A percentile compares a stretch with the other conserved stretches of the same genome.
Conservation (phyloP, 2,113 vertebrate genomes). For the Delphinus delphis region DNA sequence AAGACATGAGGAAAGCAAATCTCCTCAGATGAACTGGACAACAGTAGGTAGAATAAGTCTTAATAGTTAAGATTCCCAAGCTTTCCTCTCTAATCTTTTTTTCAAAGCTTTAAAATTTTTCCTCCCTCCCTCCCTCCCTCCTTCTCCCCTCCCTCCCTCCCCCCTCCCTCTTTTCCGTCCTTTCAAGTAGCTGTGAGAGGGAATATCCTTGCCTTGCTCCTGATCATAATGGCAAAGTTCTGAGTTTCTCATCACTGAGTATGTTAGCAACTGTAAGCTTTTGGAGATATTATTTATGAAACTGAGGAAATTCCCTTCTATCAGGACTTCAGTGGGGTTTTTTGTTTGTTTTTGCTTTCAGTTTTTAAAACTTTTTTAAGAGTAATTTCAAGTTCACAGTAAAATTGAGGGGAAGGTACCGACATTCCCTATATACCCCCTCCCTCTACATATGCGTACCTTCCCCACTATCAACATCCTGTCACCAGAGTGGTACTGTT, state of each 20-base stretch:
- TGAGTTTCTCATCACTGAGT: neutral
- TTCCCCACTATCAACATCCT: too few species aligned
- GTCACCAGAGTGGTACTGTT: rapidly evolving
- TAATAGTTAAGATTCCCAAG: neutral
- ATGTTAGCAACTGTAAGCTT: neutral
- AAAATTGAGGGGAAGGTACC: neutral
- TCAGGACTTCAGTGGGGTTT: too few species aligned
- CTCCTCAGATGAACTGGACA: rapidly evolving
- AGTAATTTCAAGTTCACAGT: neutral
- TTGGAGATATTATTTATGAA: neutral
- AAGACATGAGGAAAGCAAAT: neutral
- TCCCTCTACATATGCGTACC: rapidly evolving
- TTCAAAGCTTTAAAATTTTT: neutral
- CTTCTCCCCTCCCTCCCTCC: too few species aligned
- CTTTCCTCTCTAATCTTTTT: neutral
- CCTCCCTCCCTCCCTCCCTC: neutral
- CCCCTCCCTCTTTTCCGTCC: neutral
- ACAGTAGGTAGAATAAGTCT: neutral
- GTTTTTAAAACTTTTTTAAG: neutral
- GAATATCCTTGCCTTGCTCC: neutral
- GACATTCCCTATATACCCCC: neutral
- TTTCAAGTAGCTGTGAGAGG: neutral
- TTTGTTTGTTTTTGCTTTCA: neutral
- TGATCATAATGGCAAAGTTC: neutral
- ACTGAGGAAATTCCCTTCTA: neutral